Conservation (phyloP, 2,888 invertebrate genomes). For the Aricia artaxerxes region DNA sequence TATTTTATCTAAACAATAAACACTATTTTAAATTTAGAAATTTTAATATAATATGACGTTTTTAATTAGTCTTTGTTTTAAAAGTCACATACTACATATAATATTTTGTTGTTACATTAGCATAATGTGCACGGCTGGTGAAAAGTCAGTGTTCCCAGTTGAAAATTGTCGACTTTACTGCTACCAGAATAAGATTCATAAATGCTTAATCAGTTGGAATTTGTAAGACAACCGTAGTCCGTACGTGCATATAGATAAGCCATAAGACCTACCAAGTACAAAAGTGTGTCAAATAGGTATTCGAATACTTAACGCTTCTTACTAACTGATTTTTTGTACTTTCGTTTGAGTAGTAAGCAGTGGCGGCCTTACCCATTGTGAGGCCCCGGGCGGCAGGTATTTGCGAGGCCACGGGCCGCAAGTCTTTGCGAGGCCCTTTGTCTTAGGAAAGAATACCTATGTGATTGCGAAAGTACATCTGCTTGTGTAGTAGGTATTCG, state of each 20-base stretch:
- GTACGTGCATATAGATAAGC: background rate
- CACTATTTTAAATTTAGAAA: conserved; percentile 30
- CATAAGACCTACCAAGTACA: background rate
- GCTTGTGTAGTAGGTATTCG: too few relatives aligned
- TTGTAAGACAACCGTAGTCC: too few relatives aligned
- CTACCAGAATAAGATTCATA: background rate
- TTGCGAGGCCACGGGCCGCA: too few relatives aligned
- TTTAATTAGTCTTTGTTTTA: conserved; percentile 29
- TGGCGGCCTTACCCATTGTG: too few relatives aligned
- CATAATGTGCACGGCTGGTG: background rate
- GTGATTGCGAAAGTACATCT: too few relatives aligned
- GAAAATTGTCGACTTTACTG: background rate
- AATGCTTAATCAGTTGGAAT: too few relatives aligned
- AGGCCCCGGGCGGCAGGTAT: too few relatives aligned
- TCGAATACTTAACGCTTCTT: background rate
- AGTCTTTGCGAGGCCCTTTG: too few relatives aligned
- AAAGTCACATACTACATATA: background rate
- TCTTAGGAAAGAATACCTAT: too few relatives aligned
- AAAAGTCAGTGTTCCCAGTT: background rate
- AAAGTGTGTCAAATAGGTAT: background rate
- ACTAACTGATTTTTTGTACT: too few relatives aligned
- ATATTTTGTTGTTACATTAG: background rate
- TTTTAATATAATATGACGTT: background rate
- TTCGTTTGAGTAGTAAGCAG: too few relatives aligned
- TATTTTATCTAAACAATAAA: conserved; percentile 46